These are phyloP conservation scores for Drosophila lowei DNA, from an alignment of 1,140 invertebrate genomes.

Conservation along the genomic window DNA sequence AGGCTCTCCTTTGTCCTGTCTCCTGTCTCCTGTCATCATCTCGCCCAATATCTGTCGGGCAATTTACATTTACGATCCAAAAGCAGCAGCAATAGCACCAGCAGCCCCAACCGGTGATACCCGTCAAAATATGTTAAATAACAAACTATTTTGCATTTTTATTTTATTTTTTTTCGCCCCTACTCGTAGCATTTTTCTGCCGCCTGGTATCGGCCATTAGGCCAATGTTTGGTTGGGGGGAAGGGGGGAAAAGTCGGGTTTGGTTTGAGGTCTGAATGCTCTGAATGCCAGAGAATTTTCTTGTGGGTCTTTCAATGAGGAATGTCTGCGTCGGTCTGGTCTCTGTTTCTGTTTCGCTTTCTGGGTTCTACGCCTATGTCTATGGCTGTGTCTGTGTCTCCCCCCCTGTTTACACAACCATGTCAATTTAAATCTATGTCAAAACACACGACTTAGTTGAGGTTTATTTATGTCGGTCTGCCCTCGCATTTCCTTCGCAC, in stretches of 20 bases:
- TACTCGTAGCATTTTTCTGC: constrained; percentile 13
- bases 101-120: constrained; percentile 8
- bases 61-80: constrained; percentile 67
- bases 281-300: constrained; percentile 53
- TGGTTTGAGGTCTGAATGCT: constrained; percentile 50
- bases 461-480: constrained; percentile 76
- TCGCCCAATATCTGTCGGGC: constrained; percentile 51
- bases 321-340: constrained; percentile 30
- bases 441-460: constrained; percentile 80
- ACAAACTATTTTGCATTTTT: constrained; percentile 81
- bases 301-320: constrained; percentile 58
- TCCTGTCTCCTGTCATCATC: constrained; percentile 64
- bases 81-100: constrained; percentile 18
- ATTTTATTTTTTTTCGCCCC: constrained; percentile 46
- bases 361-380: background rate
- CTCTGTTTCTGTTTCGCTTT: constrained; percentile 3
- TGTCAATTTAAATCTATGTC: constrained; percentile 82
- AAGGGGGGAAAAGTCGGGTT: background rate
- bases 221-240: constrained; percentile 36
- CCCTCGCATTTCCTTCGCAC: background rate
- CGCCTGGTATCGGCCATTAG: constrained; percentile 35
- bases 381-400: too few species aligned
- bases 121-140: constrained; percentile 79
- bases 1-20: constrained; percentile 36
- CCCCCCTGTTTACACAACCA: constrained; percentile 65